Conservation (phyloP, 2,888 invertebrate species). For the Lepidocyrtinus sp. region DNA sequence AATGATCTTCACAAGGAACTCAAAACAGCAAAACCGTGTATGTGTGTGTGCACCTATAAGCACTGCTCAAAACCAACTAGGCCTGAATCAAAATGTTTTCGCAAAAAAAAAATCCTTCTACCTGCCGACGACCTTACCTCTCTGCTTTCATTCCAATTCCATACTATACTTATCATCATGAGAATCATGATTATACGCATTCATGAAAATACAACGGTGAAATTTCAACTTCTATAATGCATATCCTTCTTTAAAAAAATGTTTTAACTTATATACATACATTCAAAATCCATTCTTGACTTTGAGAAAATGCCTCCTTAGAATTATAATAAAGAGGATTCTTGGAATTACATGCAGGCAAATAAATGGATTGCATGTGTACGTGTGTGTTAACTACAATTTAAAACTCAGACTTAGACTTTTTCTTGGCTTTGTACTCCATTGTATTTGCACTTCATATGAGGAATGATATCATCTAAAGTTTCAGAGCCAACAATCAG, state of each 20-base stretch:
- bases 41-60: neutral
- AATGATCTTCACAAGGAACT: conserved; percentile 59
- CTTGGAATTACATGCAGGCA: conserved; percentile 44
- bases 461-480: conserved; percentile 19
- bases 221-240: conserved; percentile 49
- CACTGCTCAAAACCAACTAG: neutral
- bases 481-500: conserved; percentile 53
- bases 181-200: conserved; percentile 17
- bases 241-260: conserved; percentile 37
- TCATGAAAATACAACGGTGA: conserved; percentile 55
- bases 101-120: conserved; percentile 14
- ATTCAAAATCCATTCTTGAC: conserved; percentile 33
- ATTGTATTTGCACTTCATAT: conserved; percentile 35
- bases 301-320: conserved; percentile 49
- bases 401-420: conserved; percentile 29
- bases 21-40: conserved; percentile 22
- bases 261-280: conserved; percentile 17
- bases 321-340: conserved; percentile 56
- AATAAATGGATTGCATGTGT: neutral
- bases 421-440: conserved; percentile 21
- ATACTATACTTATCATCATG: conserved; percentile 33
- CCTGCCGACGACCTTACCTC: conserved; percentile 13
- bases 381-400: neutral
- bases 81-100: neutral
- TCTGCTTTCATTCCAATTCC: conserved; percentile 52